Conservation (phyloP, 2,888 invertebrate genomes). For the Mesodorylaimus sp. region DNA sequence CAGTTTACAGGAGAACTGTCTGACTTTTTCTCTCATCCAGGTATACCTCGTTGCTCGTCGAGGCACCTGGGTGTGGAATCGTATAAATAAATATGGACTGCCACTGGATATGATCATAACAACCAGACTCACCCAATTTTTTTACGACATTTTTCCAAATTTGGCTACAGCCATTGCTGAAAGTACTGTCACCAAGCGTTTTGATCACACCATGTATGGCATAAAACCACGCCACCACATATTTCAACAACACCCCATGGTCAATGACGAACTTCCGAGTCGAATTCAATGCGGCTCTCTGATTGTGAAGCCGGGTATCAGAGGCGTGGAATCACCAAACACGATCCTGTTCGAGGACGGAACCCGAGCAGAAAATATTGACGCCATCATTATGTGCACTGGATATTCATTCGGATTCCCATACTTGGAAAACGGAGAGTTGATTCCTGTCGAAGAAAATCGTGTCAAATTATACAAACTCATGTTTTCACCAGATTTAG, state of each 20-base stretch:
- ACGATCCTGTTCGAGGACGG: constrained; percentile 29
- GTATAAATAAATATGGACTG: constrained; percentile 32
- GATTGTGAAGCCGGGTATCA: constrained; percentile 26
- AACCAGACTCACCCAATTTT: background rate
- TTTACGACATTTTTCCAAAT: background rate
- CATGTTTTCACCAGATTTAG: constrained; percentile 29
- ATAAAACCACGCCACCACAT: constrained; percentile 30
- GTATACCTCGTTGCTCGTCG: constrained; percentile 35
- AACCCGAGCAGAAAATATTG: constrained; percentile 16
- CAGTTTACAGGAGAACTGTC: too few species aligned
- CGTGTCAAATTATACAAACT: constrained; percentile 29
- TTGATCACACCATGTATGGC: constrained; percentile 26
- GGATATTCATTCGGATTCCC: constrained; percentile 34
- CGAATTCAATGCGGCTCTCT: constrained; percentile 33
- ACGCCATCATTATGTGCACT: constrained; percentile 32
- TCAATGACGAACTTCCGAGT: constrained; percentile 36
- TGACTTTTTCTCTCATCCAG: too few species aligned
- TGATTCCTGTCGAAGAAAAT: constrained; percentile 19
- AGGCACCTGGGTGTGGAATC: constrained; percentile 37
- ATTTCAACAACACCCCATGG: constrained; percentile 10
- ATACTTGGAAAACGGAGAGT: constrained; percentile 24
- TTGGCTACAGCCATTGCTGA: background rate
- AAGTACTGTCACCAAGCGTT: too few species aligned
- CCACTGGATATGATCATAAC: constrained; percentile 25
- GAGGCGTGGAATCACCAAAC: constrained; percentile 18